Evolutionary conservation across 35 echinoderm and acorn worm genomes (phyloP).

Genomic region (Heliocidaris tuberculata): DNA sequence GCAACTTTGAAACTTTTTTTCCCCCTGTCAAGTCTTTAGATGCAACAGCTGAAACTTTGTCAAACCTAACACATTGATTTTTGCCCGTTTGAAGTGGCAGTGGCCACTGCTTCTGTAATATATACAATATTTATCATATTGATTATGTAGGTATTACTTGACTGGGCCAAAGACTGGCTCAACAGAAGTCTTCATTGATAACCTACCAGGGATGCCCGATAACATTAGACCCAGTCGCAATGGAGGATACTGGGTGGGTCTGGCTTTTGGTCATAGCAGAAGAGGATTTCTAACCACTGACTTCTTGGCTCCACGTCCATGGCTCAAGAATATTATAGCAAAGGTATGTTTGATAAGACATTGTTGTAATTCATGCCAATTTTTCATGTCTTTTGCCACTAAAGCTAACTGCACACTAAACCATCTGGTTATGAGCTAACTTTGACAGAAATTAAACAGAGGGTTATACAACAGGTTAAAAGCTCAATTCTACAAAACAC

Average conservation of each 20-base stretch:
- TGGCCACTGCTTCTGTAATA: not conserved
- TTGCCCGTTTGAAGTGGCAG: too few relatives aligned
- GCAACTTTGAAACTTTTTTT: not conserved
- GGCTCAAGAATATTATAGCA: conserved; percentile 63
- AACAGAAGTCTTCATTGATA: conserved; percentile 69
- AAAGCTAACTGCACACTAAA: not conserved
- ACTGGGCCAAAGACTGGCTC: conserved; percentile 65
- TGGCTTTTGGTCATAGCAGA: conserved; percentile 43
- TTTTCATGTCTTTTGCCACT: not conserved
- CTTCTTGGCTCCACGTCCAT: conserved; percentile 61
- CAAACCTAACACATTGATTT: too few relatives aligned
- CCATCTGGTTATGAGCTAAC: not conserved
- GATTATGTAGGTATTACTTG: conserved; percentile 70
- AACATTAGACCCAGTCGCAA: conserved; percentile 77
- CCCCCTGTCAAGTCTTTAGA: not conserved
- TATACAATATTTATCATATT: not conserved
- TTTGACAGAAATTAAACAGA: too few relatives aligned
- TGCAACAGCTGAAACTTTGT: not conserved
- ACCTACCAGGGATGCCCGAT: conserved; percentile 78
- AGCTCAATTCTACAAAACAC: too few relatives aligned
- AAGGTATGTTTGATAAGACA: conserved; percentile 65
- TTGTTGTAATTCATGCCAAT: not conserved
- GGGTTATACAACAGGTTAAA: too few relatives aligned
- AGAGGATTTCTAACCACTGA: conserved; percentile 50
- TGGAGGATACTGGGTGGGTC: conserved; percentile 88